Percentiles rank a stretch among this genome's conserved stretches.
phyloP scores from a whole-genome alignment of 2,113 vertebrate species.

The Erinaceus europaeus region DNA sequence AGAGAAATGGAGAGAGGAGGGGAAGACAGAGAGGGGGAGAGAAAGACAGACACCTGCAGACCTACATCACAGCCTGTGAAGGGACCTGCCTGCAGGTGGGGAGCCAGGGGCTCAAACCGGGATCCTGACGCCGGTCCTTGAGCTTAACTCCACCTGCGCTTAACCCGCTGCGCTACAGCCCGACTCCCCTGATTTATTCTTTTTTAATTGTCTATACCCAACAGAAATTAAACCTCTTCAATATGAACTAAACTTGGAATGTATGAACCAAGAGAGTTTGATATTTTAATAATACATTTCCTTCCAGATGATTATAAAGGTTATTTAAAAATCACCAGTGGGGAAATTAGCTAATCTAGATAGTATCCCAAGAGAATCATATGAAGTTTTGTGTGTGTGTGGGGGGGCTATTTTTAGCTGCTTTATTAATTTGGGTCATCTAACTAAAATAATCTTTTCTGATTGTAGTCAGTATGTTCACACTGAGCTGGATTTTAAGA shows the following conservation, averaged over 20 bases:
- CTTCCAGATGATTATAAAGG: slow-evolving; percentile 1
- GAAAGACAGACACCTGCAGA: no score
- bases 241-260: neutral
- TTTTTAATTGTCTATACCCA: neutral
- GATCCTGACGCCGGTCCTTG: no score
- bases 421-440: slow-evolving; percentile 14
- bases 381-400: neutral
- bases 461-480: neutral
- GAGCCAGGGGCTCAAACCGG: no score
- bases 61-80: no score
- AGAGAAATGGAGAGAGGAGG: no score
- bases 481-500: slow-evolving; percentile 23
- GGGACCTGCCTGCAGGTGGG: no score
- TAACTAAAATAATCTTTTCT: slow-evolving; percentile 25
- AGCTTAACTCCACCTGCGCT: no score
- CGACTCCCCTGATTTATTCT: no score
- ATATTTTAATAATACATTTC: neutral
- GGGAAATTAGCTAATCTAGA: slow-evolving; percentile 2
- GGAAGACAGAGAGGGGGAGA: no score
- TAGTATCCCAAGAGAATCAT: neutral
- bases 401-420: slow-evolving; percentile 27
- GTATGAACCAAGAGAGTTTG: neutral
- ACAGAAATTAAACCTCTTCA: neutral
- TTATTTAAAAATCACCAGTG: slow-evolving; percentile 14
- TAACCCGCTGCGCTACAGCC: no score